Percentiles rank a stretch among this genome's conserved stretches.
Conservation (phyloP, 1,140 invertebrate genomes). For the Globodera rostochiensis region DNA sequence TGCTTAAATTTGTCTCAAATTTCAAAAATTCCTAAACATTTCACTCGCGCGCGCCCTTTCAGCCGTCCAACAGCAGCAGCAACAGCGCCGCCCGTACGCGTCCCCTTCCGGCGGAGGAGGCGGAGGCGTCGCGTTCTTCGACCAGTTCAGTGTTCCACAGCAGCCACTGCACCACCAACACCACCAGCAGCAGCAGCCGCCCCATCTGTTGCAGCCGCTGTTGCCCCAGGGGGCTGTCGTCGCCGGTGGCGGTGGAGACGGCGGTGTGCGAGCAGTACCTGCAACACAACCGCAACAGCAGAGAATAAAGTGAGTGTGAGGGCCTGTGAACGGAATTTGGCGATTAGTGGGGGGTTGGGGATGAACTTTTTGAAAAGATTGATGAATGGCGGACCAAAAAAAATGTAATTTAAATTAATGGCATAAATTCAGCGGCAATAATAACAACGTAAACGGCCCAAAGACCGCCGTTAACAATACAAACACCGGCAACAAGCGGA, state of each 20-base stretch:
- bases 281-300: not conserved
- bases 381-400: too few species aligned
- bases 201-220: not conserved
- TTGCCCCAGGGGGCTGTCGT: not conserved
- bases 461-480: not conserved
- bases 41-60: not conserved
- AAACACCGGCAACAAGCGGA: slow-evolving; percentile 32
- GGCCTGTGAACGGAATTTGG: not conserved
- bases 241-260: slow-evolving; percentile 3
- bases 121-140: not conserved
- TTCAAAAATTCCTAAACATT: too few species aligned
- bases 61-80: slow-evolving; percentile 11
- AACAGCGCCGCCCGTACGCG: slow-evolving; percentile 1
- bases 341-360: too few species aligned
- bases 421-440: not conserved
- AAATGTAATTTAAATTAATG: too few species aligned
- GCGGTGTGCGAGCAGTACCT: not conserved
- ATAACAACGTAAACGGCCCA: not conserved
- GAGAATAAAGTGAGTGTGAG: not conserved
- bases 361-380: too few species aligned
- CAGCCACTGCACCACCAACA: not conserved
- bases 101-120: not conserved
- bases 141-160: slow-evolving; percentile 9
- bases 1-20: too few species aligned
- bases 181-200: not conserved